Conservation (phyloP, 2,888 invertebrate genomes). For the Monochamus alternatus region DNA sequence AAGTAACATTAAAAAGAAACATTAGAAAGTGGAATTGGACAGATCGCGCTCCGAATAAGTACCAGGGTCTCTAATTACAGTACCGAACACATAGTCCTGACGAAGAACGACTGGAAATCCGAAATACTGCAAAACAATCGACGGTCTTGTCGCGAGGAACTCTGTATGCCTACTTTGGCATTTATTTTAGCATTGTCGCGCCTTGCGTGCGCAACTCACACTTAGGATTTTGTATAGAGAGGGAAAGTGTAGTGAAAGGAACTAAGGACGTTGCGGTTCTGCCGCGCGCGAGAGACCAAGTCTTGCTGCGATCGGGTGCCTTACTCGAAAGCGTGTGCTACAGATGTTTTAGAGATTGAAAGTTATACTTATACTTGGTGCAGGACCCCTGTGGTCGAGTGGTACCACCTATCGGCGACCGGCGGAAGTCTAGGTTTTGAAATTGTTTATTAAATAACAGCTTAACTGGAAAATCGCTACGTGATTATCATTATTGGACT, state of each 20-base stretch:
- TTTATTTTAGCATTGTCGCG: slow-evolving; percentile 53
- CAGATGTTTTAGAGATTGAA: slow-evolving; percentile 27
- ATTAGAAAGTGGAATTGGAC: slow-evolving; percentile 48
- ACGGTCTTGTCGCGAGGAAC: slow-evolving; percentile 51
- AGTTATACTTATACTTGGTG: slow-evolving; percentile 19
- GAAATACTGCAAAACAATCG: slow-evolving; percentile 43
- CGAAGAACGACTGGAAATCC: slow-evolving; percentile 46
- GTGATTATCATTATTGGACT: too few relatives aligned
- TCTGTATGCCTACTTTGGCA: slow-evolving; percentile 52
- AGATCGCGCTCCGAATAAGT: slow-evolving; percentile 27
- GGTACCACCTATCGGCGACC: slow-evolving; percentile 23
- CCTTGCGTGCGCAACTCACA: slow-evolving; percentile 47
- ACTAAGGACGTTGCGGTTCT: slow-evolving; percentile 46
- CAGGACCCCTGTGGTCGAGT: background rate
- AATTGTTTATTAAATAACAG: background rate
- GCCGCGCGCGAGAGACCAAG: slow-evolving; percentile 32
- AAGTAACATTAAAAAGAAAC: slow-evolving; percentile 48
- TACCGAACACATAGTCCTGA: slow-evolving; percentile 43
- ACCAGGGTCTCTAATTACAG: slow-evolving; percentile 15
- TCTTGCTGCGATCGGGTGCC: slow-evolving; percentile 35
- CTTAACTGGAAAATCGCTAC: too few relatives aligned
- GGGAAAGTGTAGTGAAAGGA: slow-evolving; percentile 57
- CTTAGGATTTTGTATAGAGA: slow-evolving; percentile 49
- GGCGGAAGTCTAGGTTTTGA: background rate
- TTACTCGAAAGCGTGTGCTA: slow-evolving; percentile 41